These are phyloP conservation scores for Quiscalus mexicanus DNA, from an alignment of 2,113 vertebrate genomes.

Conservation along the genomic window DNA sequence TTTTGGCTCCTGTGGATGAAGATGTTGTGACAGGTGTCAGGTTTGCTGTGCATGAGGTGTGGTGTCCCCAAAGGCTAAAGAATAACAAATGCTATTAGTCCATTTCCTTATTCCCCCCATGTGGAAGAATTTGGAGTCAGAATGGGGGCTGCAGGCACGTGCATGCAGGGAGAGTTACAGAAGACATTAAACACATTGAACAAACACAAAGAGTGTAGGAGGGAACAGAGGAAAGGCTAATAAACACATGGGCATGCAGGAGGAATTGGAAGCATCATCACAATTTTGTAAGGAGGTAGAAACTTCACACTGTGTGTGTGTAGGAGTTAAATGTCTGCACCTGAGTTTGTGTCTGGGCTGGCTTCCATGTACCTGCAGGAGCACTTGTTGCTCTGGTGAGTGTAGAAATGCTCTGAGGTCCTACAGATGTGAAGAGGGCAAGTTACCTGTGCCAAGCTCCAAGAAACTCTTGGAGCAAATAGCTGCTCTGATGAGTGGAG, in stretches of 20 bases:
- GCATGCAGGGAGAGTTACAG: background rate
- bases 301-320: background rate
- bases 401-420: background rate
- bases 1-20: background rate
- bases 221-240: background rate
- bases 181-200: background rate
- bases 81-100: background rate
- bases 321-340: background rate
- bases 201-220: background rate
- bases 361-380: background rate
- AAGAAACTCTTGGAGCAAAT: background rate
- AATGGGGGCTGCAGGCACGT: background rate
- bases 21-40: background rate
- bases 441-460: background rate
- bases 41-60: background rate
- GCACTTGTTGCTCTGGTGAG: background rate
- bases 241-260: background rate
- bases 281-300: slow-evolving; percentile 13
- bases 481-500: background rate
- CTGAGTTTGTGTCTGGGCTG: slow-evolving; percentile 1
- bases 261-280: slow-evolving; percentile 20
- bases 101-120: background rate
- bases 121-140: background rate
- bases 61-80: background rate
- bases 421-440: background rate